phyloP scores from a whole-genome alignment of 2,888 invertebrate genomes.

The Azorinus chamasolen region DNA sequence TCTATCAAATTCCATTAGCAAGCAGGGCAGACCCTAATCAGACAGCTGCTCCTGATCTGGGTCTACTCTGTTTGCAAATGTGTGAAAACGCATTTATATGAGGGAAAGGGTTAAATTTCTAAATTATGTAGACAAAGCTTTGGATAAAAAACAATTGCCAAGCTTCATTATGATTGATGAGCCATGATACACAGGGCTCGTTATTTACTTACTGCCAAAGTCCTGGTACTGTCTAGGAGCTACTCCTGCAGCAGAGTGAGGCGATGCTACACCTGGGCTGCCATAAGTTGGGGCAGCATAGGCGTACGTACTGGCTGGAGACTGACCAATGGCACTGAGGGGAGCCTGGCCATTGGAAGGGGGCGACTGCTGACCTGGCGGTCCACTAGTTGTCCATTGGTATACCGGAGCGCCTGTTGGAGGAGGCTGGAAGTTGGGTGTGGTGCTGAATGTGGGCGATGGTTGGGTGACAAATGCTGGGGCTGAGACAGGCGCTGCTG shows the following conservation, averaged over 20 bases:
- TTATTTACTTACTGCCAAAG: not conserved
- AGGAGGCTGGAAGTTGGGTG: conserved; percentile 28
- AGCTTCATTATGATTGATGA: too few relatives aligned
- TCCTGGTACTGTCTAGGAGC: conserved; percentile 43
- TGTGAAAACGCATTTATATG: too few relatives aligned
- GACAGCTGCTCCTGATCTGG: too few relatives aligned
- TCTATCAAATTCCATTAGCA: too few relatives aligned
- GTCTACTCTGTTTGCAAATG: too few relatives aligned
- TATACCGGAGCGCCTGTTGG: conserved; percentile 6
- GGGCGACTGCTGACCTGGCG: conserved; percentile 21
- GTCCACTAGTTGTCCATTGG: conserved; percentile 26
- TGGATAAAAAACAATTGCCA: too few relatives aligned
- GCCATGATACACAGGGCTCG: too few relatives aligned
- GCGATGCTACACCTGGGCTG: conserved; percentile 28
- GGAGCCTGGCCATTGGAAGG: conserved; percentile 38
- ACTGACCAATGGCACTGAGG: conserved; percentile 28
- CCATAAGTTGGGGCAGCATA: conserved; percentile 45
- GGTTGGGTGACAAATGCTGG: conserved; percentile 26
- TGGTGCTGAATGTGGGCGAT: conserved; percentile 18
- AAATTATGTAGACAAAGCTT: too few relatives aligned
- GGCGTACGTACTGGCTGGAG: conserved; percentile 37
- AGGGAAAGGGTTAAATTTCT: too few relatives aligned
- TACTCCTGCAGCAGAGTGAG: conserved; percentile 22
- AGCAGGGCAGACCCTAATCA: too few relatives aligned
- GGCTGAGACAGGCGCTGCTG: conserved; percentile 39